Base-by-base conservation (phyloP, 2,113 vertebrate species). In the Melierax canorus region DNA sequence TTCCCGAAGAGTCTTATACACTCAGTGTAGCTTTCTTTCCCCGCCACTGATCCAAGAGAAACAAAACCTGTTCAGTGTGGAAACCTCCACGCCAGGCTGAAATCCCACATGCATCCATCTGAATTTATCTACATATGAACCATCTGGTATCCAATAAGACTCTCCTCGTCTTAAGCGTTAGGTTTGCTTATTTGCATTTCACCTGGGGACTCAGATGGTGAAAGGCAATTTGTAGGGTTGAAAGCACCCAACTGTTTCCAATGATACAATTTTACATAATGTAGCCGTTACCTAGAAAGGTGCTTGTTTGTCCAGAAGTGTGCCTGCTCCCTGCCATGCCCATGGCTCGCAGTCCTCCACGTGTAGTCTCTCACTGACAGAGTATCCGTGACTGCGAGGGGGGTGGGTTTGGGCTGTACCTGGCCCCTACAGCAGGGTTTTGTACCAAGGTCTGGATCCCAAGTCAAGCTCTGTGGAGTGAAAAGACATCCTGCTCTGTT, bases 101-200 rank as follows among this genome's bases (percentile, higher is more conserved):
- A 94, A 84, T 78, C 60, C 74, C 68, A 38, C 34, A 10, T 51
- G 68, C 34, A 71, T 81, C 64, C 7, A 0, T 23, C 21, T 24
- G 12, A 60, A 41, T 68, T 78, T 87, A 84, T 64, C 73, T 87
- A 34, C 69, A 51, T n/a, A 43, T 8, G 24, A 92, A 68, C 80
- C 87, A 72, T 68, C 87, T 94, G 89, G n/a, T 87, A 48, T 48
- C 36, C 64, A 78, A 0, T 78, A 81, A 78, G 60, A 11, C 29
- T 67, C 46, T 51, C 64, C 60, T 62, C 83, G 72, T 86, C 72
- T 87, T 68, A 51, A 72, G 56, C 36, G 26, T 78, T 78, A 85
- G 16, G 55, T 80, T 95, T 92, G n/a, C 76, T 84, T 71, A 74
- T 80, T 46, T 74, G 55, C 75, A 84, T 86, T 84, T 89, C 92